These are phyloP conservation scores for Morone saxatilis DNA, from an alignment of 2,113 vertebrate genomes.

Conservation along the genomic window DNA sequence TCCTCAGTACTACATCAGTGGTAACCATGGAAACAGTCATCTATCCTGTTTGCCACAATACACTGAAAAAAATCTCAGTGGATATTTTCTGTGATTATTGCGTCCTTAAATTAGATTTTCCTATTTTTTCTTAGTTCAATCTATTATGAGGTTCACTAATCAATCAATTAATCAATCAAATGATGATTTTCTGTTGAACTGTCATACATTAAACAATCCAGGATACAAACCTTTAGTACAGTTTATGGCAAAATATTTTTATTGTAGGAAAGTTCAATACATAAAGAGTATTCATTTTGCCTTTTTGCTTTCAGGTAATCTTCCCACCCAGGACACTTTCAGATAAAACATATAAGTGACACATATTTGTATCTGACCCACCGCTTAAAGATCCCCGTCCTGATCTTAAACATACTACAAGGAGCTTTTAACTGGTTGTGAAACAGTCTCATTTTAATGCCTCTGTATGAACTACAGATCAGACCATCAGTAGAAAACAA, in stretches of 20 bases:
- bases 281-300: neutral
- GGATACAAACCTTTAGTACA: neutral
- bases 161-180: neutral
- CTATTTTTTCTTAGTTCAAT: neutral
- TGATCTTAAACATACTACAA: too few species aligned
- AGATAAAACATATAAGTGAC: too few species aligned
- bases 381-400: too few species aligned
- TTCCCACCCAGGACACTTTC: too few species aligned
- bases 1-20: neutral
- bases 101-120: too few species aligned
- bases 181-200: neutral
- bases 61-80: neutral
- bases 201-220: neutral
- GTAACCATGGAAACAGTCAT: conserved; percentile 1
- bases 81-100: too few species aligned
- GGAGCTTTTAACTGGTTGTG: too few species aligned
- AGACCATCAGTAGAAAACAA: too few species aligned
- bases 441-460: too few species aligned
- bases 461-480: too few species aligned
- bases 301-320: too few species aligned
- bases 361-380: too few species aligned
- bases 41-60: neutral
- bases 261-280: neutral
- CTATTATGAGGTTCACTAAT: neutral
- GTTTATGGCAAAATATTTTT: neutral